Conservation (phyloP, 1,140 invertebrate genomes). For the Lanistes nyassanus region DNA sequence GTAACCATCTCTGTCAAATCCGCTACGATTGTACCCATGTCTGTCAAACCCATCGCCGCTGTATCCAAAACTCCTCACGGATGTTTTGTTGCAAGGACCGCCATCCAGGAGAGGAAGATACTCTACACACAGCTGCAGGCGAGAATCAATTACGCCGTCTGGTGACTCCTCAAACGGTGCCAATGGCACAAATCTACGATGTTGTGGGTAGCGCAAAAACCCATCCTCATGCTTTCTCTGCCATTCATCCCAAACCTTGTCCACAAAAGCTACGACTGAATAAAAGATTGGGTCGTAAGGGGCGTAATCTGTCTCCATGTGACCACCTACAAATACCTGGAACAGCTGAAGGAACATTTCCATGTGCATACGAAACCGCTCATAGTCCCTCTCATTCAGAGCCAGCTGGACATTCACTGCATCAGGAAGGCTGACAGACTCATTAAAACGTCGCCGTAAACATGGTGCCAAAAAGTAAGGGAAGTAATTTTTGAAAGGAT, state of each 20-base stretch:
- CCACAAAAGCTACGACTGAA: slow-evolving; percentile 53
- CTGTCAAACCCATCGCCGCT: slow-evolving; percentile 48
- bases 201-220: slow-evolving; percentile 37
- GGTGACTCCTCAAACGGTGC: slow-evolving; percentile 49
- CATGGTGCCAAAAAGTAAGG: slow-evolving; percentile 51
- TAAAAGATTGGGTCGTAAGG: slow-evolving; percentile 55
- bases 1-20: slow-evolving; percentile 51
- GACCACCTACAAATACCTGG: slow-evolving; percentile 53
- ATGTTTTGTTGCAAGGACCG: slow-evolving; percentile 43
- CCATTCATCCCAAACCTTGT: slow-evolving; percentile 57
- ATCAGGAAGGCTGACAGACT: slow-evolving; percentile 46
- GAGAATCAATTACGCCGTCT: slow-evolving; percentile 51
- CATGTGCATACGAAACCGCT: slow-evolving; percentile 46
- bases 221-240: slow-evolving; percentile 44
- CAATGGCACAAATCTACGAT: slow-evolving; percentile 45
- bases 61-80: slow-evolving; percentile 38
- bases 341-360: slow-evolving; percentile 46
- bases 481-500: slow-evolving; percentile 53
- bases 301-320: slow-evolving; percentile 48
- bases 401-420: slow-evolving; percentile 51
- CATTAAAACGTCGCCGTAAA: slow-evolving; percentile 49
- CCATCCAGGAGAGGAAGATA: slow-evolving; percentile 51
- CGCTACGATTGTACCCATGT: slow-evolving; percentile 50
- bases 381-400: slow-evolving; percentile 44
- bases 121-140: slow-evolving; percentile 51